Base-by-base conservation (phyloP, 2,797 vertebrate genomes). In the Acanthornis magna region DNA sequence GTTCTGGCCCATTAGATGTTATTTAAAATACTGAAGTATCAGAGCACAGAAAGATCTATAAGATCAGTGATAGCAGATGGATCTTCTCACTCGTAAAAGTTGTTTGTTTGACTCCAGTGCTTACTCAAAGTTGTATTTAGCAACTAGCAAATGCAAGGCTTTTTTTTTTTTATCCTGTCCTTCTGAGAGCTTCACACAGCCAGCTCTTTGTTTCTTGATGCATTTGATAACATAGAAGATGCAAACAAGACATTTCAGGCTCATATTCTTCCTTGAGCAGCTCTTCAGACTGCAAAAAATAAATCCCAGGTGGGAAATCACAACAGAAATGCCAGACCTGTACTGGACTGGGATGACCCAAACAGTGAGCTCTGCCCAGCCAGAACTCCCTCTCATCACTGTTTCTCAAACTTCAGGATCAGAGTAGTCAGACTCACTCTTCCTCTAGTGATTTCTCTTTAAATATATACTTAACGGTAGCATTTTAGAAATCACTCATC, bases 401-500 rank as follows among this genome's bases (percentile, higher is more conserved):
- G 10, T 36, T 77, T 50, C 83, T 63, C 79, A 67, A 63, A 77
- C 45, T 86, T 82, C 9, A 58, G 38, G 66, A 89, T 27, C 57
- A 53, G 17, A 16, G 47, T 77, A 58, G 50, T 67, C 48, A 68
- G 66, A 67, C 16, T 83, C 40, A 19, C 43, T 83, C 48, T 70
- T 60, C 20, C 57, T 78, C 13, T 36, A 47, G 45, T 48, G n/a
- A 85, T 70, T 81, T 65, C 34, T 77, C 68, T 93, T 84, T 66
- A 93, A 95, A 86, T n/a, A 91, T 38, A 92, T 53, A 60, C 66
- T 89, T 86, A 72, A 94, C 21, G 8, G 62, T 29, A 85, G 76
- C 57, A 88, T 91, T 96, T 94, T 71, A 88, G 93, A 84, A 93
- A 92, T 95, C 93, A 88, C 88, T 97, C 95, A 94, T 75, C 87